These are phyloP conservation scores for Nannoperca obscura DNA, from an alignment of 2,797 vertebrate genomes.

Conservation along the genomic window DNA sequence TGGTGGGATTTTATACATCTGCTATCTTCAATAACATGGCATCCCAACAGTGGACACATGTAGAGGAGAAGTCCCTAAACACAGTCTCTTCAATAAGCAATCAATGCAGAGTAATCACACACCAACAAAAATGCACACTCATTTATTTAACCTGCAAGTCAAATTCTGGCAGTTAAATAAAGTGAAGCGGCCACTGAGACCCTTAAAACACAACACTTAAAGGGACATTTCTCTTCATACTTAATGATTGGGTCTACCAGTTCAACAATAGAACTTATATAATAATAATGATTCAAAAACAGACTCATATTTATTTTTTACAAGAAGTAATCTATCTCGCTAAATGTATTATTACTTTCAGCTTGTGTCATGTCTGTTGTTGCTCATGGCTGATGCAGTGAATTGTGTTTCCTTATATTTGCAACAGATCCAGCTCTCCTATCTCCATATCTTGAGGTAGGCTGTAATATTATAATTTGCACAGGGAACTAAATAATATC, in stretches of 20 bases:
- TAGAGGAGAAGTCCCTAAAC: slow-evolving; percentile 32
- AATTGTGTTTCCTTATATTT: background rate
- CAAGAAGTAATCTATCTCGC: background rate
- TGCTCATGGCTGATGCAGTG: background rate
- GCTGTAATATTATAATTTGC: background rate
- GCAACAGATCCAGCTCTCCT: background rate
- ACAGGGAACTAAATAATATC: background rate
- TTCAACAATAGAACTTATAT: background rate
- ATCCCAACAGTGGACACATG: slow-evolving; percentile 21
- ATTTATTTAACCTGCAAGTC: slow-evolving; percentile 60
- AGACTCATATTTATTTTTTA: background rate
- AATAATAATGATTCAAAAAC: background rate
- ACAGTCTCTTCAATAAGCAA: slow-evolving; percentile 38
- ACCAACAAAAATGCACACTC: slow-evolving; percentile 42
- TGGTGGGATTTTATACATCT: slow-evolving; percentile 41
- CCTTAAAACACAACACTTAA: background rate
- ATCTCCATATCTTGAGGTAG: background rate
- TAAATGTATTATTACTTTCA: background rate
- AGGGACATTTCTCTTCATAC: background rate
- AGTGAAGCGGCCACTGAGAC: background rate
- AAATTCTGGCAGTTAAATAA: slow-evolving; percentile 43
- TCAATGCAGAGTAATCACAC: slow-evolving; percentile 56
- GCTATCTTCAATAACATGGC: slow-evolving; percentile 33
- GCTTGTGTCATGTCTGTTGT: background rate
- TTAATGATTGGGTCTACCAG: background rate